Evolutionary conservation across 2,797 vertebrate genomes (phyloP), one percentile per base, ranked within the genome.

Genomic region (Aeoliscus strigatus): DNA sequence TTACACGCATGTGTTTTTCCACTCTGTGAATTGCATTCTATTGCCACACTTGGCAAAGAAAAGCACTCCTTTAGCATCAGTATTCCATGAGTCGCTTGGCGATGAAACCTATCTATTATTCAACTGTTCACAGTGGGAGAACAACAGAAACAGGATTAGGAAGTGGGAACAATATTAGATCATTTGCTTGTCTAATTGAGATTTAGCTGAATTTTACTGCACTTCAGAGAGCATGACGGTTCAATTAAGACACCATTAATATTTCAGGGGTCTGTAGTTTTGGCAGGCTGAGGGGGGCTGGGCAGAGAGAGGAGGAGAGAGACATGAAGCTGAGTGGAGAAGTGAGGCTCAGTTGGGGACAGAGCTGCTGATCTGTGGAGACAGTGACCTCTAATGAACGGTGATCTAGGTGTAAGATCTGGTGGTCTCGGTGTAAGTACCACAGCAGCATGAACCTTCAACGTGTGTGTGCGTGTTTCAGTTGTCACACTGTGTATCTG

Each of bases 221-320:
- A 56, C 43, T 74, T 83, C 35, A 45, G 36, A 56, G 59, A 45
- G 55, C 70, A 37, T 67, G 67, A 73, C 46, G 56, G 67, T 70
- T 85, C 63, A 77, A 81, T 87, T 86, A 85, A 50, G 13, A 31
- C 17, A 3, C 23, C 40, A 78, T 87, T 70, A 77, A 84, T 83
- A 68, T 75, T 84, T 79, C 75, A 81, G 60, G 13, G 37, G 54
- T 50, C 41, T 49, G 43, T 39, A 28, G 65, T 42, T 38, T 37
- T 18, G 25, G 49, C 32, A 14, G 47, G 45, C 24, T 12, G 31
- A 33, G 18, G 44, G 27, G 32, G 39, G 38, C 27, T 25, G 32
- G 39, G 38, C 27, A 35, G 41, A 37, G 43, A 37, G 11, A 21
- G 27, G 47, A 4, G 30, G 53, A 34, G 45, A 45, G 44, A 35